A percentile compares a stretch with the other conserved stretches of the same genome.
phyloP scores from a whole-genome alignment of 2,113 vertebrate species.

The Hippocampus zosterae region DNA sequence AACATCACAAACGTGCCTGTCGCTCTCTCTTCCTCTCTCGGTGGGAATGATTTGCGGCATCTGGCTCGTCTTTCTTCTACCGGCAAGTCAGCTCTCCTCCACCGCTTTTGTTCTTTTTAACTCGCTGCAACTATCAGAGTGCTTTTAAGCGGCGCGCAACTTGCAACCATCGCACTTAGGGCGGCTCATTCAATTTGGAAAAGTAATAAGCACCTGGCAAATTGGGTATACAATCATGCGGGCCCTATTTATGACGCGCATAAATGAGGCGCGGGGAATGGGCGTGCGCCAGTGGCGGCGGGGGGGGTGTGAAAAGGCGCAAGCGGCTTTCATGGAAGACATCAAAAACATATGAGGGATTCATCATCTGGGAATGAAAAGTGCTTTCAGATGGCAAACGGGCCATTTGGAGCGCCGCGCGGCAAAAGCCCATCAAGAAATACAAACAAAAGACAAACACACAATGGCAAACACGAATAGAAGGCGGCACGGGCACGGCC shows the following conservation, averaged over 20 bases:
- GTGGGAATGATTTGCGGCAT: slow-evolving; percentile 19
- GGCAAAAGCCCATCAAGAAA: slow-evolving; percentile 42
- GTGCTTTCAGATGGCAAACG: slow-evolving; percentile 68
- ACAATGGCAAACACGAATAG: slow-evolving; percentile 15
- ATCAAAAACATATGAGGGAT: slow-evolving; percentile 66
- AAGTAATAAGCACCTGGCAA: slow-evolving; percentile 69
- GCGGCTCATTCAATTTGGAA: slow-evolving; percentile 65
- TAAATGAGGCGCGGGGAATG: slow-evolving; percentile 64
- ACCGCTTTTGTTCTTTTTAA: slow-evolving; percentile 42
- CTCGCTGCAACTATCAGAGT: slow-evolving; percentile 47
- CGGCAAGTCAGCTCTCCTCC: slow-evolving; percentile 25
- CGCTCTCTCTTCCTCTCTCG: not conserved
- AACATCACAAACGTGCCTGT: slow-evolving; percentile 25
- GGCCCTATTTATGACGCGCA: slow-evolving; percentile 58
- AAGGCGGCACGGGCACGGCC: not conserved
- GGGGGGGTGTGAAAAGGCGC: slow-evolving; percentile 32
- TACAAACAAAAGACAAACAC: slow-evolving; percentile 53
- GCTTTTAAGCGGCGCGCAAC: slow-evolving; percentile 54
- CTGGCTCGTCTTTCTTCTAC: slow-evolving; percentile 10
- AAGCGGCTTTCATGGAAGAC: slow-evolving; percentile 56
- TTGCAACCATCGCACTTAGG: slow-evolving; percentile 62
- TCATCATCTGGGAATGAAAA: slow-evolving; percentile 59
- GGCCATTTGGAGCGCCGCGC: slow-evolving; percentile 47
- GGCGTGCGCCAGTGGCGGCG: slow-evolving; percentile 31
- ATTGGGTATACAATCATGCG: slow-evolving; percentile 61